Base-by-base conservation (phyloP, 2,113 vertebrate species). In the Cryptotis parvus region DNA sequence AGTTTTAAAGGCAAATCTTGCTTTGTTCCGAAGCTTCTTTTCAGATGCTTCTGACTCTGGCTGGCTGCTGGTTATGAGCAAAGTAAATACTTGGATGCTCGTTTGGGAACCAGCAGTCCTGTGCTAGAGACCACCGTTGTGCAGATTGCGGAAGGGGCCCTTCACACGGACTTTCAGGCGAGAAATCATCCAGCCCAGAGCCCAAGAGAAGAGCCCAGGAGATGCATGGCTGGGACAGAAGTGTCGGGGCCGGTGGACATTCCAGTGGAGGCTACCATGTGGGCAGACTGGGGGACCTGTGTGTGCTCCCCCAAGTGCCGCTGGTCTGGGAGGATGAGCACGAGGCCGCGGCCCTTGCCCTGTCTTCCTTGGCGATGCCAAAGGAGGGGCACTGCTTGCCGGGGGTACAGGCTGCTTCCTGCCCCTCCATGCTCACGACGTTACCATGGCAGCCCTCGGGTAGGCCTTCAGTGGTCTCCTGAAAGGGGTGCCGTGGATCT, bases 11-110 rank as follows among this genome's bases (percentile, higher is more conserved):
- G 35, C 74, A 84, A 41, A 52, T n/a, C 39, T 66, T 45, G 29
- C 55, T 87, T 74, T 92, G 33, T 90, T 68, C 79, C 41, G 3
- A 86, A 93, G 12, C n/a, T 55, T 29, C 75, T 85, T 69, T 11
- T 27, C 3, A 35, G 31, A 37, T 35, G 6, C 41, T 49, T 12
- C 12, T 70, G n/a, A n/a, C 74, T 22, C 18, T n/a, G n/a, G n/a
- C 2, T 95, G 63, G 74, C 41, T 84, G 84, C 83, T 91, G 84
- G 77, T 31, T 37, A 72, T n/a, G 69, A 63, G 35, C 10, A 41
- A 16, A 65, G 16, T 87, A 65, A 80, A 80, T 75, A 78, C 81
- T 85, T 79, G 41, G 55, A 65, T 75, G 77, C 65, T 89, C 3
- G 69, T 66, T 70, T 93, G 83, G 22, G 72, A 89, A 78, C 41